Evolutionary conservation across 2,113 vertebrate species (phyloP), one percentile per base, ranked within the genome.

Genomic region (Neomonachus schauinslandi): DNA sequence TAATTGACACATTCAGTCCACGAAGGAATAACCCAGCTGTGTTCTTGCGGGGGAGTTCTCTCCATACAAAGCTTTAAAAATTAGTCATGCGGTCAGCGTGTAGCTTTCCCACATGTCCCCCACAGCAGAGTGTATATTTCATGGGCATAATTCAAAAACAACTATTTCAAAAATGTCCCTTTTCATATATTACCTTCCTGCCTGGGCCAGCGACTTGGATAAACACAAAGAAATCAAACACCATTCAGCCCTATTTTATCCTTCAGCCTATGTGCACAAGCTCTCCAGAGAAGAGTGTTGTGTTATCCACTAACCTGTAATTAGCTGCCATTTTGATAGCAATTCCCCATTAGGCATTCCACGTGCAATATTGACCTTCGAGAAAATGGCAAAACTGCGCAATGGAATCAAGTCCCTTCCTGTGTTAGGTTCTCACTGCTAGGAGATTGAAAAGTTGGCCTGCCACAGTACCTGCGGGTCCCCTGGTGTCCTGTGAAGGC

Each of bases 181-280:
- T 94, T 98, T 97, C 9, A 2, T 92, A 94, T 94, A 36, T 97
- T 96, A 97, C 98, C 97, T 98, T 87, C 94, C 91, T 89, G 96
- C 87, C 97, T 49, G 91, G 95, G 93, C 97, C 59, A 53, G 86
- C 49, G 94, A 81, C 96, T 98, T 98, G 94, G 89, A 76, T 94
- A 98, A 98, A 96, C 24, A 14, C 76, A 90, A 94, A 95, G 95
- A 98, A 98, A 98, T 97, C 61, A 91, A 98, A 98, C 97, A 96
- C 72, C 90, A 15, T 93, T 57, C 57, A 84, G 86, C 84, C 63
- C 49, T 90, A 31, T 96, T 88, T 72, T 97, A 95, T 69, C 81
- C 87, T 98, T 98, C 96, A 74, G 91, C 82, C 91, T 85, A 33
- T 36, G 59, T 31, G 24, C 67, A n/a, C n/a, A 49, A 80, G 46